Evolutionary conservation across 1,140 invertebrate genomes (phyloP), one percentile per base, ranked within the genome.

Genomic region (Harlomillsia oculata): DNA sequence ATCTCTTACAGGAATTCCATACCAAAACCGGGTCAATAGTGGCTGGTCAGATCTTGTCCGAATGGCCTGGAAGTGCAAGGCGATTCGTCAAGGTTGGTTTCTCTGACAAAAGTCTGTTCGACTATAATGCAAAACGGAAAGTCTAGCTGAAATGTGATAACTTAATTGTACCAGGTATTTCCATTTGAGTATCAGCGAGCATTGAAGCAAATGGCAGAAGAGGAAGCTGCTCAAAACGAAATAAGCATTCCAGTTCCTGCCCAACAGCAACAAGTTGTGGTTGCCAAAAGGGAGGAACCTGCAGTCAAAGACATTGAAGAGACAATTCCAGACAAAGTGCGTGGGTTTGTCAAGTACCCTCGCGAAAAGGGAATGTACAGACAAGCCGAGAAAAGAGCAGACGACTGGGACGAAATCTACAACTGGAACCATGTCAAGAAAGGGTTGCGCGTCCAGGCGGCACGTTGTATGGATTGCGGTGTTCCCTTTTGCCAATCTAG

Each of bases 391-490:
- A 83, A 86, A 53, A 79, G 96, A 3, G 68, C 89, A 45, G 83
- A 91, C 58, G 94, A 99, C 71, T 99, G 94, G 94, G 82, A 93
- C 62, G 96, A 99, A 76, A 92, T 97, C 63, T 97, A 93, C 71
- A 86, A 95, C 70, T 87, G 87, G 66, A 74, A 77, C 41, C 79
- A 82, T 63, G 89, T 98, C 8, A 79, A 88, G 3, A 89, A 91
- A 69, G 54, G 57, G 45, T 75, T 99, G 11, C 78, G 84, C 43
- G 79, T 85, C 1, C 95, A 99, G 74, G 93, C 95, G 11, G 93
- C 95, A 0, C 79, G 94, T 13, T 99, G 96, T 72, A 99, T 99
- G 96, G 95, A 99, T 66, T 99, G 96, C 74, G 96, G 96, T 23
- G 92, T 99, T 23, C 96, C 96, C 8, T 99, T 99, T 75, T 99